phyloP scores from a whole-genome alignment of 2,888 invertebrate species.

The Nomada hirtipes region DNA sequence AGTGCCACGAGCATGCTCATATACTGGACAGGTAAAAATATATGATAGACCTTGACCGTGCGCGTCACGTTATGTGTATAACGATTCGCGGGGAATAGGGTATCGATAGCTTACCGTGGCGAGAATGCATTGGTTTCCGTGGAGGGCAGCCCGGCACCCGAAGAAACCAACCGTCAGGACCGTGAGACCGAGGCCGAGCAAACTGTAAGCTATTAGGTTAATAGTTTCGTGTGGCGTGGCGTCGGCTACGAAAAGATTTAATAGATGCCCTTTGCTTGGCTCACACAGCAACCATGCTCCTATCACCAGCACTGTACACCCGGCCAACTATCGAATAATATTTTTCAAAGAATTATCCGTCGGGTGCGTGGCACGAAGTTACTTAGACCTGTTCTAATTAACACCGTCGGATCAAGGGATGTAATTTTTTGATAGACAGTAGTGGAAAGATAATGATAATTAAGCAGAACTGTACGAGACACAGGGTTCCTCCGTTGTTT shows the following conservation, averaged over 20 bases:
- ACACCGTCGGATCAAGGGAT: too few relatives aligned
- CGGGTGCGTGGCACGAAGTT: too few relatives aligned
- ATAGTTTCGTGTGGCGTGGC: constrained; percentile 83
- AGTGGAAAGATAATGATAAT: too few relatives aligned
- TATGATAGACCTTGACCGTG: constrained; percentile 35
- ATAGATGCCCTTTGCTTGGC: constrained; percentile 85
- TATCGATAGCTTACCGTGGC: constrained; percentile 62
- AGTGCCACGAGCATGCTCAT: constrained; percentile 84
- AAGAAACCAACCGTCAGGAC: constrained; percentile 86
- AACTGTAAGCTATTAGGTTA: constrained; percentile 85
- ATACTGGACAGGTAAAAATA: constrained; percentile 79
- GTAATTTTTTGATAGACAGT: too few relatives aligned
- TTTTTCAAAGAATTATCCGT: not conserved
- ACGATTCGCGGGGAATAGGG: not conserved
- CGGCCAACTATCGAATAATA: constrained; percentile 84
- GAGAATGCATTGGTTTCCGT: constrained; percentile 84
- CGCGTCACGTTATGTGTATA: not conserved
- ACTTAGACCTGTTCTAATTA: too few relatives aligned
- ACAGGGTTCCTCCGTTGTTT: too few relatives aligned
- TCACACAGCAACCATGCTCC: constrained; percentile 86
- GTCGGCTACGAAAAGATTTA: constrained; percentile 85
- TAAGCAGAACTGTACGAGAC: too few relatives aligned
- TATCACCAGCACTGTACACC: constrained; percentile 85
- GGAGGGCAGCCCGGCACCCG: constrained; percentile 86
- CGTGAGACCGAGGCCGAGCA: constrained; percentile 85